phyloP scores from a whole-genome alignment of 2,113 vertebrate genomes.

The Etia nguti region DNA sequence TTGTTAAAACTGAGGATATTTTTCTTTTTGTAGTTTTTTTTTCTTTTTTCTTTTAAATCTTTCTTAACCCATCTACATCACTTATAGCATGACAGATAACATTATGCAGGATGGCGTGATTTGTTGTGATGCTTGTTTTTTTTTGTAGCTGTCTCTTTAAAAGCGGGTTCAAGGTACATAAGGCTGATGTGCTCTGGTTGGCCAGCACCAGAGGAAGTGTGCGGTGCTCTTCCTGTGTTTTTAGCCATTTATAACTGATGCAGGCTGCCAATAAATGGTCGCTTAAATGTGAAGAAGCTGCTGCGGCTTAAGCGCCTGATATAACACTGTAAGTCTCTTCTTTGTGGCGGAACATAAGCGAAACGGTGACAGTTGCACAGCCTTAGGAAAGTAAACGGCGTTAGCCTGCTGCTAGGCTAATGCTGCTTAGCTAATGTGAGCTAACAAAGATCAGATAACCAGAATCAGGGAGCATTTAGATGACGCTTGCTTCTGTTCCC shows the following conservation, averaged over 20 bases:
- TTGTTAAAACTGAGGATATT: not conserved
- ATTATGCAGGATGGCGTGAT: not conserved
- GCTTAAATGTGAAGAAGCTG: not conserved
- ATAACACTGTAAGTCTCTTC: not conserved
- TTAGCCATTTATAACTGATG: not conserved
- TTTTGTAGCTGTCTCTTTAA: slow-evolving; percentile 18
- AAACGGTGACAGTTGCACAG: not conserved
- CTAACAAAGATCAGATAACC: not conserved
- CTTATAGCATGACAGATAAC: not conserved
- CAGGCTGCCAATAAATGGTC: not conserved
- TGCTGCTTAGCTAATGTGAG: not conserved
- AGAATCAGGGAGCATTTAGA: not conserved
- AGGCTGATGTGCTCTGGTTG: slow-evolving; percentile 9
- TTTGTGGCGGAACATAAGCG: not conserved
- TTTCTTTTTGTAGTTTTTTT: not conserved
- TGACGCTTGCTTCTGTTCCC: not conserved
- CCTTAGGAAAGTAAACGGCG: not conserved
- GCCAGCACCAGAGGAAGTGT: slow-evolving; percentile 26
- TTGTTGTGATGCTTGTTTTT: not conserved
- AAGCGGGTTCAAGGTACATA: not conserved
- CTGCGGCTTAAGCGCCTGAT: not conserved
- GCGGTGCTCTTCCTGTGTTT: slow-evolving; percentile 24
- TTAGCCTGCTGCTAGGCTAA: not conserved
- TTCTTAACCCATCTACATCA: not conserved
- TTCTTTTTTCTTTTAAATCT: fast-evolving